phyloP scores from a whole-genome alignment of 2,888 invertebrate species.

The Hydropsyche betteni region DNA sequence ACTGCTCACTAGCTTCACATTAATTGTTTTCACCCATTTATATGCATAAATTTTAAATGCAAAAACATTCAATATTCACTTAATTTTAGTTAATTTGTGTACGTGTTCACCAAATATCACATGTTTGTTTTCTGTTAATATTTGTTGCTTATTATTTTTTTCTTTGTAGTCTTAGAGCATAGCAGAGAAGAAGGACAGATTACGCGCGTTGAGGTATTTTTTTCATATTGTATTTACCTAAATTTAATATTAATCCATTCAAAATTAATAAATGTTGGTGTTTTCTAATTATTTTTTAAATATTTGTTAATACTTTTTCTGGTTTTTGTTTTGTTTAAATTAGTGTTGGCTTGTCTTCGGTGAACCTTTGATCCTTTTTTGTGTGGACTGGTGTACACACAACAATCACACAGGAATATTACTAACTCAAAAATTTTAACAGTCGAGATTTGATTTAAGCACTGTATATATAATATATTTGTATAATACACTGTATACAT shows the following conservation, averaged over 20 bases:
- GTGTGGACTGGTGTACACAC: too few relatives aligned
- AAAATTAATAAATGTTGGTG: neutral
- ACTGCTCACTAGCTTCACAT: too few relatives aligned
- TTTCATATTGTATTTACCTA: neutral
- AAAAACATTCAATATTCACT: neutral
- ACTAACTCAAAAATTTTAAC: too few relatives aligned
- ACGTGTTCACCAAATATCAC: conserved; percentile 41
- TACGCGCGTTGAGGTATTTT: conserved; percentile 66
- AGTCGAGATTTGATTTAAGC: too few relatives aligned
- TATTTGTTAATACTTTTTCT: conserved; percentile 3
- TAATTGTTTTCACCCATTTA: too few relatives aligned
- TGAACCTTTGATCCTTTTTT: too few relatives aligned
- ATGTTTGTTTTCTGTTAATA: conserved; percentile 51
- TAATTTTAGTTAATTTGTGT: conserved; percentile 49
- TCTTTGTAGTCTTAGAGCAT: conserved; percentile 65
- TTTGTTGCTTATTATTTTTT: conserved; percentile 37
- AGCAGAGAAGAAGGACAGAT: conserved; percentile 69
- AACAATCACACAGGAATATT: too few relatives aligned
- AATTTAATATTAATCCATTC: neutral
- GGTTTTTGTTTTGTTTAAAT: too few relatives aligned
- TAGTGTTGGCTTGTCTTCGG: too few relatives aligned
- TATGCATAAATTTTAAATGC: too few relatives aligned
- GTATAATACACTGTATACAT: too few relatives aligned
- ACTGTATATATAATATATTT: too few relatives aligned
- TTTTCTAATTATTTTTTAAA: neutral